Evolutionary conservation across 2,797 vertebrate genomes (phyloP), one percentile per base, ranked within the genome.

Genomic region (Etheostoma perlongum): DNA sequence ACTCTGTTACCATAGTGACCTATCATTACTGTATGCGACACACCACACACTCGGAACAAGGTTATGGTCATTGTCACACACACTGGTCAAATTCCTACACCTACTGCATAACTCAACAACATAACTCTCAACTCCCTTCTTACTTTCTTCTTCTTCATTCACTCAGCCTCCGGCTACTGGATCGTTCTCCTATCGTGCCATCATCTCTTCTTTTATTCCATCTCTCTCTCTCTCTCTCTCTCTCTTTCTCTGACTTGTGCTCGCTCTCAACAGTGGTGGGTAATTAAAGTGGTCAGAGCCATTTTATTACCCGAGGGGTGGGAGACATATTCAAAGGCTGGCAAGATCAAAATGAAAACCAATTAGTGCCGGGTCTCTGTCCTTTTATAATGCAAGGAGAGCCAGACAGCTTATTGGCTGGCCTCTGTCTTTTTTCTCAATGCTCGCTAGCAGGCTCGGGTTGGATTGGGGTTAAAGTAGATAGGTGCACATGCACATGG

Each of bases 301-400:
- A 84, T 90, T 89, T 88, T 79, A 83, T 85, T 87, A 88, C 84
- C 90, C 72, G 10, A 49, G 58, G 88, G 89, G 82, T 82, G 77
- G 85, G 84, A 81, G 71, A 86, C 84, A 82, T 88, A 89, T 89
- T 91, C 86, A 88, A 89, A 91, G 84, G 89, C 85, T 79, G 65
- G 78, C 5, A 25, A 86, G 90, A 93, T 91, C 90, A 90, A 88
- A 91, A 91, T 91, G 85, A 91, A 92, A 93, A 92, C 87, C 91
- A 93, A 93, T 93, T 93, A 93, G 89, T 21, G 6, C 70, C 52
- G 73, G 57, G 83, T 70, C 88, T 89, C 79, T 85, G 89, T 87
- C 72, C 83, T 86, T 89, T 88, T 74, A 85, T 88, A 85, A 89
- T 73, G 76, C 60, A 79, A 64, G 21, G 51, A 72, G 62, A 83